Evolutionary conservation across 2,113 vertebrate species (phyloP).

Genomic region (Pampusana beccarii): DNA sequence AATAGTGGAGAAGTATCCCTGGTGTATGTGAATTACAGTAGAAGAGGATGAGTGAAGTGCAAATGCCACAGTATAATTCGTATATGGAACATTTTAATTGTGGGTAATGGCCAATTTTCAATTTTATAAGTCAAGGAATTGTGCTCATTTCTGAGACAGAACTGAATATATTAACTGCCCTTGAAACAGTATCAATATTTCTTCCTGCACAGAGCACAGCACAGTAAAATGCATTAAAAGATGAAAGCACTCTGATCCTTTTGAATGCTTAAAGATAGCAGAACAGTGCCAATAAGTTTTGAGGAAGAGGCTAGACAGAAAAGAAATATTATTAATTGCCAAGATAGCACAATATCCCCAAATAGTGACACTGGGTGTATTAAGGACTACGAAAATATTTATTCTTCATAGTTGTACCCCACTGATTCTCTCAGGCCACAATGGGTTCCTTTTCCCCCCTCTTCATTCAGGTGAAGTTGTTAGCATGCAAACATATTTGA

Average conservation of each 20-base stretch:
- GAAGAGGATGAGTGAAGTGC: neutral
- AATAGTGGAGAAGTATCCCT: neutral
- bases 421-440: neutral
- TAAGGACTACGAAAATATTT: neutral
- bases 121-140: slow-evolving; percentile 7
- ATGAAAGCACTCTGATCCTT: slow-evolving; percentile 51
- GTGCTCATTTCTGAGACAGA: slow-evolving; percentile 32
- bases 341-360: neutral
- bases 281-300: neutral
- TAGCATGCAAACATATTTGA: slow-evolving; percentile 1
- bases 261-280: neutral
- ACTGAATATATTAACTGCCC: neutral
- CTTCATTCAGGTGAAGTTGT: neutral
- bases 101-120: slow-evolving; percentile 15
- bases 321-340: slow-evolving; percentile 19
- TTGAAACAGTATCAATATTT: slow-evolving; percentile 39
- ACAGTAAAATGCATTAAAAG: slow-evolving; percentile 28
- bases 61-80: neutral
- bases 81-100: slow-evolving; percentile 46
- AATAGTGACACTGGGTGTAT: neutral
- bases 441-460: neutral
- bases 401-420: neutral
- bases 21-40: neutral
- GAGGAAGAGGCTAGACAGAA: neutral
- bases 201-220: neutral